Percentiles rank a stretch among this genome's conserved stretches.
These are phyloP conservation scores for Caenorhabditis sp. DNA, from an alignment of 2,888 invertebrate species.

Conservation along the genomic window DNA sequence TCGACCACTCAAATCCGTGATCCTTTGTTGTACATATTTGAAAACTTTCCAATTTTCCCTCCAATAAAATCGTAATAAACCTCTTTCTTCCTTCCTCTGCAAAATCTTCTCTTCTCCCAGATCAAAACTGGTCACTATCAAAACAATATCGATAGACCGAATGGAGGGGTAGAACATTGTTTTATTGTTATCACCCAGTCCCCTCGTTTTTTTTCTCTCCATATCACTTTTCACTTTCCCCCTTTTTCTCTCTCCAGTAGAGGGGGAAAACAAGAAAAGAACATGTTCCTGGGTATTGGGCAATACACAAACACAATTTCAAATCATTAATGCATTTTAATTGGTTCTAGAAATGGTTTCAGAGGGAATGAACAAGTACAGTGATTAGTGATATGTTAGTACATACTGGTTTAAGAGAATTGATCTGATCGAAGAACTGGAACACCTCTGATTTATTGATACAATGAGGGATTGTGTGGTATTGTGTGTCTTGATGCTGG, in stretches of 20 bases:
- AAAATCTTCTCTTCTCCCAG: background rate
- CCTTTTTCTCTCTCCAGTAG: background rate
- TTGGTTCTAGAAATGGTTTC: too few species aligned
- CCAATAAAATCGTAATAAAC: constrained; percentile 14
- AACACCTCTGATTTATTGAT: constrained; percentile 13
- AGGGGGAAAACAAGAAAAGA: too few species aligned
- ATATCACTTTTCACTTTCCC: constrained; percentile 24
- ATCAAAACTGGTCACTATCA: constrained; percentile 26
- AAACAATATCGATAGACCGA: too few species aligned
- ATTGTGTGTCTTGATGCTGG: background rate
- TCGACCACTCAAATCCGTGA: too few species aligned
- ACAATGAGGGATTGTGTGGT: background rate
- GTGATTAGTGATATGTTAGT: background rate
- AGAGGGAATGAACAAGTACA: background rate
- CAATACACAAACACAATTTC: background rate
- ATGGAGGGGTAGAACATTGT: too few species aligned
- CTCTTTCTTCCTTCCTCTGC: background rate
- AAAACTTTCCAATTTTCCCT: too few species aligned
- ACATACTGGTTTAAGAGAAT: background rate
- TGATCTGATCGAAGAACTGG: constrained; percentile 14
- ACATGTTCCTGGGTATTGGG: background rate
- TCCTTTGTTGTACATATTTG: too few species aligned
- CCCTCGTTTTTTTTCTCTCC: background rate
- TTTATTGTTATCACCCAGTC: constrained; percentile 24
- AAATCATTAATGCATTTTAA: too few species aligned